These are phyloP conservation scores for Elaphurus davidianus DNA, from an alignment of 2,113 vertebrate species.

Conservation along the genomic window DNA sequence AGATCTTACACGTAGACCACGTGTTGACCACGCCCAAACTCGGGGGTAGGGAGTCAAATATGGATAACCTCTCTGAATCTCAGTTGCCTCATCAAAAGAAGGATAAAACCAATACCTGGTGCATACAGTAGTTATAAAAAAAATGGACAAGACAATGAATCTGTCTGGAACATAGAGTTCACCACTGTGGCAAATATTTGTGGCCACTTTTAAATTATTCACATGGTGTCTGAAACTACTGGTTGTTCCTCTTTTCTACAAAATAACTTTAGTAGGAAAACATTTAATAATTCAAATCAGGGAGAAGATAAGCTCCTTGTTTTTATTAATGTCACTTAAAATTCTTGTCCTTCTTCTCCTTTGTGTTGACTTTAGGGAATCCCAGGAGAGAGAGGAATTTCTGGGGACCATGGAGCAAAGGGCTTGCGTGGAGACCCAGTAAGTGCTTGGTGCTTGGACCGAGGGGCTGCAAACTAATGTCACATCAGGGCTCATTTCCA, in stretches of 20 bases:
- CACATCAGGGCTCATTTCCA: fast-evolving
- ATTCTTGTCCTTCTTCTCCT: not conserved
- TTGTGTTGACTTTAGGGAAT: slow-evolving; percentile 65
- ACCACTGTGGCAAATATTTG: not conserved
- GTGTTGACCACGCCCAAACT: not conserved
- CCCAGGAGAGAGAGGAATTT: slow-evolving; percentile 62
- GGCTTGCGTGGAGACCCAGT: slow-evolving; percentile 71
- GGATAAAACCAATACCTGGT: not conserved
- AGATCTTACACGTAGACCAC: not conserved
- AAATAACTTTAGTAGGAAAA: not conserved
- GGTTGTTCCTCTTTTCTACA: not conserved
- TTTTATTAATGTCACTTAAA: not conserved
- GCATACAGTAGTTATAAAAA: not conserved
- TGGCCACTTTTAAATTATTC: not conserved
- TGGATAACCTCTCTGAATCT: not conserved
- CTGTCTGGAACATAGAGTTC: not conserved
- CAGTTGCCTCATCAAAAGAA: not conserved
- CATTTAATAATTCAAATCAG: not conserved
- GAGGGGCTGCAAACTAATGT: fast-evolving
- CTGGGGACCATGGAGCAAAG: slow-evolving; percentile 61
- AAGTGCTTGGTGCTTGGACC: slow-evolving; percentile 23
- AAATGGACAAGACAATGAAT: not conserved
- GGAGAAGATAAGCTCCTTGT: not conserved
- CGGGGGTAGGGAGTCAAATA: not conserved
- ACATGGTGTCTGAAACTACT: not conserved